Base-by-base conservation (phyloP, 2,113 vertebrate species). In the Tauraco erythrolophus region DNA sequence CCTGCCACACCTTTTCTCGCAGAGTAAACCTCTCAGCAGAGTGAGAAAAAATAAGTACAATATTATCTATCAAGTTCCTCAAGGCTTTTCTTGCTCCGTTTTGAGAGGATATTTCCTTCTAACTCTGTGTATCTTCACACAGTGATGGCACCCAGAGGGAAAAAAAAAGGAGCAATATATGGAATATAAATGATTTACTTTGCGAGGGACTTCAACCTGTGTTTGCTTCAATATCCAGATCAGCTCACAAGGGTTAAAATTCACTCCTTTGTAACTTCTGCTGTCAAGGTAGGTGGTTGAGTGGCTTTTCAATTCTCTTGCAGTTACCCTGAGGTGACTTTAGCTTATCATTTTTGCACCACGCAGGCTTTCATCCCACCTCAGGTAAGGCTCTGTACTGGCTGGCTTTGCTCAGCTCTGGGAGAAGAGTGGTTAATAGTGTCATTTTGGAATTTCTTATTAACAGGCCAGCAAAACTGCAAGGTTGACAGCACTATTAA, bases 401-500 rank as follows among this genome's bases (percentile, higher is more conserved):
- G 10, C 12, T 56, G 39, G 12, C 33, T 96, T 78, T 94, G 23
- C 51, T 81, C 45, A 46, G 58, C 14, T 76, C 35, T 77, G 82
- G 86, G 35, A 86, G 53, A 62, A 94, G 30, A 93, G 31, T 54
- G 65, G 92, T 92, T 92, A 96, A 96, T 53, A 79, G 19, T 87
- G 51, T 92, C 54, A 65, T 88, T 96, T 70, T 92, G 53, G 66
- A 96, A 97, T 92, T 94, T 94, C 79, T 96, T 93, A 95, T 97
- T 97, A 97, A 92, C 70, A 88, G 87, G 39, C 45, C 85, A 84
- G 91, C 57, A 85, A 91, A 96, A 92, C 82, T 66, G 87, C 92
- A 94, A 94, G 90, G 92, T 77, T 98, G 95, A 97, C 97, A 97
- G 93, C 61, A 70, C 96, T 97, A 97, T 97, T 97, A 97, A 97